A percentile compares a stretch with the other conserved stretches of the same genome.
These are phyloP conservation scores for Scopus umbretta DNA, from an alignment of 2,113 vertebrate genomes.

Conservation along the genomic window DNA sequence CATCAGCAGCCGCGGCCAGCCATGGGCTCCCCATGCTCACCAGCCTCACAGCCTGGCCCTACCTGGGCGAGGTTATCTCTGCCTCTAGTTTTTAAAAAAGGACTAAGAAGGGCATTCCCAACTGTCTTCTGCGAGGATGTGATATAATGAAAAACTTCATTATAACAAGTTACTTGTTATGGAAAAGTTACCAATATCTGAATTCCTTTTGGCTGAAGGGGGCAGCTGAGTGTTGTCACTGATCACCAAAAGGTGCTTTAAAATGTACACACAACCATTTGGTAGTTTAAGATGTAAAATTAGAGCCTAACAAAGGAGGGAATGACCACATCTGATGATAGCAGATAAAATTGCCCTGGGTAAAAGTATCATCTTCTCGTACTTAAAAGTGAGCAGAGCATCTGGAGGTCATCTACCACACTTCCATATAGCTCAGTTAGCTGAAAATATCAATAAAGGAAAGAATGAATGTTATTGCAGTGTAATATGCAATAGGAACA, in stretches of 20 bases:
- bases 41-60: background rate
- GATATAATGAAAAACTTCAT: background rate
- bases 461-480: background rate
- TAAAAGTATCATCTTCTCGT: background rate
- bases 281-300: background rate
- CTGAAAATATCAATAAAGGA: background rate
- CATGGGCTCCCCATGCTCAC: rapidly evolving
- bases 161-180: background rate
- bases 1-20: background rate
- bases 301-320: background rate
- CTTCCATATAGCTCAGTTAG: background rate
- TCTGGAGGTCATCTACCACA: background rate
- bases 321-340: background rate
- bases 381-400: background rate
- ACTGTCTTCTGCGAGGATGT: background rate
- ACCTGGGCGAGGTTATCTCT: rapidly evolving
- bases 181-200: background rate
- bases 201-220: background rate
- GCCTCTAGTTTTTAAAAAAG: background rate
- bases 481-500: background rate
- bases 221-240: background rate
- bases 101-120: background rate
- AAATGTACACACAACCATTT: background rate
- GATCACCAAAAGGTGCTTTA: background rate
- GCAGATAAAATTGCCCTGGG: background rate